phyloP scores from a whole-genome alignment of 2,113 vertebrate genomes.

The Cinclus cinclus region DNA sequence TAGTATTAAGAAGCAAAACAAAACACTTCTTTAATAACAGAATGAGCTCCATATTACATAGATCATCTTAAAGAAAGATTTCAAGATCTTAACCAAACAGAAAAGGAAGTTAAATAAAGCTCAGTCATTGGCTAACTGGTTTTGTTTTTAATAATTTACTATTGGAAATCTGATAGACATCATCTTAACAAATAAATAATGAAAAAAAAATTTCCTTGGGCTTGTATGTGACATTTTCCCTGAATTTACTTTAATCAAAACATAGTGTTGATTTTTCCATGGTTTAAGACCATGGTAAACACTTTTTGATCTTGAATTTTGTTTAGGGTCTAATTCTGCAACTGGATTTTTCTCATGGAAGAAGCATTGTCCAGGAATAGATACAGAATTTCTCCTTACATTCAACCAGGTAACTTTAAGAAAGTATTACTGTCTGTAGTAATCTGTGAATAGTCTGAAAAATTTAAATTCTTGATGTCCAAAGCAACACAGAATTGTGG shows the following conservation, averaged over 20 bases:
- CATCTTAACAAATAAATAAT: neutral
- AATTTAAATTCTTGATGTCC: neutral
- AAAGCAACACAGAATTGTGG: neutral
- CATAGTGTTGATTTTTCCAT: neutral
- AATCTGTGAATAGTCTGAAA: neutral
- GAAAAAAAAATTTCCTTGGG: neutral
- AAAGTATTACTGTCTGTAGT: neutral
- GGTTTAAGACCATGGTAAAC: neutral
- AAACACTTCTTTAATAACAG: neutral
- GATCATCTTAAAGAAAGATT: slow-evolving; percentile 30
- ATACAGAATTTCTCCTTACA: neutral
- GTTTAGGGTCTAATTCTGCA: neutral
- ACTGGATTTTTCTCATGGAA: neutral
- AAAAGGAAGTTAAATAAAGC: slow-evolving; percentile 1
- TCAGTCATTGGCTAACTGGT: neutral
- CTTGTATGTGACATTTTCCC: neutral
- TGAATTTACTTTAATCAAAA: neutral
- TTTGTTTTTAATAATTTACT: neutral
- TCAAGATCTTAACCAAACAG: neutral
- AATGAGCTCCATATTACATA: neutral
- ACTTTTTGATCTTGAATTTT: neutral
- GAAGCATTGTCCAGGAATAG: neutral
- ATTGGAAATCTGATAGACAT: neutral
- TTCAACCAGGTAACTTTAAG: neutral
- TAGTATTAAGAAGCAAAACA: neutral